phyloP scores from a whole-genome alignment of 2,797 vertebrate genomes.

The Xyrichtys novacula region DNA sequence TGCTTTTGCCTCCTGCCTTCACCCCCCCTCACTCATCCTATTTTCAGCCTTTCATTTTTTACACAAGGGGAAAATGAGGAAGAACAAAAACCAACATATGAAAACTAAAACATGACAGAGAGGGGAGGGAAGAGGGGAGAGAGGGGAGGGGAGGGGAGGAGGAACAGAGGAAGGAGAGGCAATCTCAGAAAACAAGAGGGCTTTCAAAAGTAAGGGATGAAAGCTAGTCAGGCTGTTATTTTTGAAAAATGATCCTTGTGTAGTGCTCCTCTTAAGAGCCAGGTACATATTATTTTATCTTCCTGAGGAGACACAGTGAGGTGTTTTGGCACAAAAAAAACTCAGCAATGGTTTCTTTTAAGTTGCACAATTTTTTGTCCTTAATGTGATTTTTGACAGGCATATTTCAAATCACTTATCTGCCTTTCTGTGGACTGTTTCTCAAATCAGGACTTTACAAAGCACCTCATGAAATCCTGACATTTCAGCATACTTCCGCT shows the following conservation, averaged over 20 bases:
- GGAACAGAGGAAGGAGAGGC: conserved; percentile 79
- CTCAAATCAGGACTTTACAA: conserved; percentile 42
- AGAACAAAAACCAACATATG: conserved; percentile 83
- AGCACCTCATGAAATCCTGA: conserved; percentile 10
- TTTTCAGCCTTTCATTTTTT: conserved; percentile 79
- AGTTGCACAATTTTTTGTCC: conserved; percentile 59
- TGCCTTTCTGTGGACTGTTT: conserved; percentile 21
- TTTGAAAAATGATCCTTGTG: conserved; percentile 86
- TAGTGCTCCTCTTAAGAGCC: conserved; percentile 82
- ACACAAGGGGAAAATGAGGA: conserved; percentile 84
- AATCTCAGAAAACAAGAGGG: conserved; percentile 84
- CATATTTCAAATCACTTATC: conserved; percentile 44
- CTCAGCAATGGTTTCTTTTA: conserved; percentile 56
- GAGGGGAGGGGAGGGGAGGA: conserved; percentile 53
- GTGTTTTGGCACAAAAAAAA: conserved; percentile 63
- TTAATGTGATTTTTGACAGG: conserved; percentile 62
- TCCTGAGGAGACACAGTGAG: conserved; percentile 71
- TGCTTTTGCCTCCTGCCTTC: conserved; percentile 59
- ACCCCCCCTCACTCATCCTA: conserved; percentile 68
- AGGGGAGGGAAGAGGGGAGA: conserved; percentile 46
- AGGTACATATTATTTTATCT: conserved; percentile 84
- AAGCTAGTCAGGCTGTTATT: conserved; percentile 85
- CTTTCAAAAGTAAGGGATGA: conserved; percentile 87
- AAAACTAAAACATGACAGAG: conserved; percentile 83
- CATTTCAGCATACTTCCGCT: conserved; percentile 1